Percentiles rank a stretch among this genome's conserved stretches.
Evolutionary conservation across 1,140 invertebrate species (phyloP).

Genomic region (Leptonema lineaticorne): DNA sequence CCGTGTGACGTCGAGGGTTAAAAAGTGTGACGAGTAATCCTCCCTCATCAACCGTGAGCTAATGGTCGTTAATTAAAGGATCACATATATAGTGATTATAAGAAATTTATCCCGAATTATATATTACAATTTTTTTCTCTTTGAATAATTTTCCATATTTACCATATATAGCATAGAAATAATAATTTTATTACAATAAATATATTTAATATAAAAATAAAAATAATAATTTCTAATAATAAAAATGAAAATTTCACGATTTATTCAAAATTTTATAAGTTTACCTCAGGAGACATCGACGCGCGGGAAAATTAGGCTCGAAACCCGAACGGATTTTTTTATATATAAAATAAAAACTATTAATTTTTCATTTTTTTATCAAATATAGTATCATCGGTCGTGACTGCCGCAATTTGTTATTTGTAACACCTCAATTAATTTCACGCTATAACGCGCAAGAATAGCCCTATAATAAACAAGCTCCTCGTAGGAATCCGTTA

Average conservation of each 20-base stretch:
- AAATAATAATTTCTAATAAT: too few relatives aligned
- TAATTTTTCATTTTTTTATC: too few relatives aligned
- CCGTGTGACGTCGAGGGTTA: background rate
- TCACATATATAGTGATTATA: too few relatives aligned
- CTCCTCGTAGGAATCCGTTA: background rate
- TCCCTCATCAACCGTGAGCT: background rate
- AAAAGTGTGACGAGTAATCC: background rate
- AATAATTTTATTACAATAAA: too few relatives aligned
- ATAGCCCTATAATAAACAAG: slow-evolving; percentile 25
- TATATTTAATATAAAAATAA: too few relatives aligned
- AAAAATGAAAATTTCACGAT: too few relatives aligned
- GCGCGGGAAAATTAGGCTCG: background rate
- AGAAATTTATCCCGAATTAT: too few relatives aligned
- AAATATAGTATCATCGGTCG: background rate
- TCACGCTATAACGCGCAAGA: slow-evolving; percentile 18
- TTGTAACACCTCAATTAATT: slow-evolving; percentile 27
- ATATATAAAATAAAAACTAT: too few relatives aligned
- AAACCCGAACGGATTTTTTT: background rate
- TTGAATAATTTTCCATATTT: too few relatives aligned
- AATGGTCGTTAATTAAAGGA: background rate
- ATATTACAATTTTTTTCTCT: too few relatives aligned
- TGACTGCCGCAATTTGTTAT: background rate
- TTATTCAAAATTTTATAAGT: too few relatives aligned
- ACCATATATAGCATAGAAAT: too few relatives aligned
- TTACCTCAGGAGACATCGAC: background rate